Conservation (phyloP, 2,888 invertebrate genomes). For the Ypsolopha sequella region DNA sequence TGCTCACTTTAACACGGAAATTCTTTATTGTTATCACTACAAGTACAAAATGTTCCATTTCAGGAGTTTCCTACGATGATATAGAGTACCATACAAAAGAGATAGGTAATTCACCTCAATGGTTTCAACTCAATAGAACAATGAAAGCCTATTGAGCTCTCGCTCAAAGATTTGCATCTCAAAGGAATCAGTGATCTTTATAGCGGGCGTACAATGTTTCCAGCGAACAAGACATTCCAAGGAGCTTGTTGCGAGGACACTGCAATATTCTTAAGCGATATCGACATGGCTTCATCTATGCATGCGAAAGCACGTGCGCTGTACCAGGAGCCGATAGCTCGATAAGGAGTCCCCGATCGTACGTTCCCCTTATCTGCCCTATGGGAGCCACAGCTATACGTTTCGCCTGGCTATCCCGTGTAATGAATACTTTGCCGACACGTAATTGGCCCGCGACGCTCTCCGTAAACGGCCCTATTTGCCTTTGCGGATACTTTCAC, state of each 20-base stretch:
- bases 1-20: too few relatives aligned
- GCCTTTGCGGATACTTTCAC: slow-evolving; percentile 22
- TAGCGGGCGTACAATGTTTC: slow-evolving; percentile 16
- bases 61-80: slow-evolving; percentile 9
- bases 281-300: slow-evolving; percentile 33
- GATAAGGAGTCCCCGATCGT: slow-evolving; percentile 49
- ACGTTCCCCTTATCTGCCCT: slow-evolving; percentile 46
- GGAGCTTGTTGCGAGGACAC: slow-evolving; percentile 28
- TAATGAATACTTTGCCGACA: slow-evolving; percentile 50
- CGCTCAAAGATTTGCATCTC: slow-evolving; percentile 42
- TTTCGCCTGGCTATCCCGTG: slow-evolving; percentile 38
- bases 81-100: slow-evolving; percentile 27
- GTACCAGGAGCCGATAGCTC: slow-evolving; percentile 37
- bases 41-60: not conserved
- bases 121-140: slow-evolving; percentile 34
- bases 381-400: slow-evolving; percentile 33
- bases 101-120: slow-evolving; percentile 21
- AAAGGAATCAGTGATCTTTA: slow-evolving; percentile 34
- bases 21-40: not conserved
- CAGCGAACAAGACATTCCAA: slow-evolving; percentile 18
- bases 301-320: slow-evolving; percentile 51
- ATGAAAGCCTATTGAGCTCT: slow-evolving; percentile 39
- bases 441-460: slow-evolving; percentile 42
- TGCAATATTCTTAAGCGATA: slow-evolving; percentile 38
- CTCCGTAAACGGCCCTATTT: slow-evolving; percentile 30